phyloP scores from a whole-genome alignment of 2,888 invertebrate species.

The Apodemia zela region DNA sequence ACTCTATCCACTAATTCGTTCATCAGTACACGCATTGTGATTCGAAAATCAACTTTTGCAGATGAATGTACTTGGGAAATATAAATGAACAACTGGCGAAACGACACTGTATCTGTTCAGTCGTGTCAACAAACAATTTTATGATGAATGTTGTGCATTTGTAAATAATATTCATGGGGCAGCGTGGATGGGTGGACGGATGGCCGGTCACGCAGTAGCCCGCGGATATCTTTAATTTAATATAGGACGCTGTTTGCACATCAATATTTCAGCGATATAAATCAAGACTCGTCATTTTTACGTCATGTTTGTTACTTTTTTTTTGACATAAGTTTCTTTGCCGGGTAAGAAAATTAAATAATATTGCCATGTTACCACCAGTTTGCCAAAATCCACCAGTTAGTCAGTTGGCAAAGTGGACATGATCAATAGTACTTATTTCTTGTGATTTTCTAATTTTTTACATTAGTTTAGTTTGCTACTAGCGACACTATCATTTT shows the following conservation, averaged over 20 bases:
- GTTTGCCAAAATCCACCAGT: too few relatives aligned
- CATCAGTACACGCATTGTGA: conserved; percentile 9
- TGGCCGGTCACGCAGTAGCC: conserved; percentile 39
- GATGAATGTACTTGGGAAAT: conserved; percentile 24
- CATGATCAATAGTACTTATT: too few relatives aligned
- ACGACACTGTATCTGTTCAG: conserved; percentile 40
- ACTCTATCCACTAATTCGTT: conserved; percentile 3
- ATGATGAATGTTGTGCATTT: conserved; percentile 61
- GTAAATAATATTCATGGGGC: conserved; percentile 58
- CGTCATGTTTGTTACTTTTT: too few relatives aligned
- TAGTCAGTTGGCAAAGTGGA: too few relatives aligned
- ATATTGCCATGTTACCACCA: too few relatives aligned
- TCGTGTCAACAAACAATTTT: conserved; percentile 52
- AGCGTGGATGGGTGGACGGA: conserved; percentile 41
- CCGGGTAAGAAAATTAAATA: too few relatives aligned
- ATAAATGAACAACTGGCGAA: conserved; percentile 31
- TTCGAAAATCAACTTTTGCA: conserved; percentile 16
- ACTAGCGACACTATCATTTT: too few relatives aligned
- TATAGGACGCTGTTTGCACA: conserved; percentile 49
- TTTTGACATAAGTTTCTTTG: too few relatives aligned
- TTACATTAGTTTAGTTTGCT: too few relatives aligned
- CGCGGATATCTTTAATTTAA: conserved; percentile 59
- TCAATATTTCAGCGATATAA: conserved; percentile 22
- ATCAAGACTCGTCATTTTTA: background rate
- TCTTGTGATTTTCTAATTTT: too few relatives aligned